phyloP scores from a whole-genome alignment of 2,113 vertebrate species.

The Marmota flaviventris region DNA sequence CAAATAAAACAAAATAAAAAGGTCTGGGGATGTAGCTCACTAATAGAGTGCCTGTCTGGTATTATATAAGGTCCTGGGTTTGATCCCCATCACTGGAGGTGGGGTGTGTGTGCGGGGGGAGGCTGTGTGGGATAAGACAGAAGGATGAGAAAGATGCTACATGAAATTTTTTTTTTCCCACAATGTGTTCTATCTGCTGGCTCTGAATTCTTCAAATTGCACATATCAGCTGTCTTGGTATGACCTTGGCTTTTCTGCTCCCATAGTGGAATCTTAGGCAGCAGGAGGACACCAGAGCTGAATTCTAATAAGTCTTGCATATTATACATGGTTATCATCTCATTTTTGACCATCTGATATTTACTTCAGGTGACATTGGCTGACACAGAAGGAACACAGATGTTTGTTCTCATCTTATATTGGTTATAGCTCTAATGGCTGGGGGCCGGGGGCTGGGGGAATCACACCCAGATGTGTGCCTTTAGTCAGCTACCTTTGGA shows the following conservation, averaged over 20 bases:
- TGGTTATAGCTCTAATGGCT: not conserved
- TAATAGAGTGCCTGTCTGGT: not conserved
- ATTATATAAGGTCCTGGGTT: not conserved
- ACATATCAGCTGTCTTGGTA: not conserved
- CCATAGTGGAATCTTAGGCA: not conserved
- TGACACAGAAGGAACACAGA: slow-evolving; percentile 27
- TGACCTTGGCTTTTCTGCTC: not conserved
- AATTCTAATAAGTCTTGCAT: not conserved
- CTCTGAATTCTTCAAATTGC: not conserved
- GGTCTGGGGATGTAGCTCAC: not conserved
- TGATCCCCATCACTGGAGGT: not conserved
- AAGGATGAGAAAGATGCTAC: slow-evolving; percentile 46
- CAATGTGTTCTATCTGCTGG: not conserved
- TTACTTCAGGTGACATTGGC: slow-evolving; percentile 36
- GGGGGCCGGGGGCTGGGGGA: not conserved
- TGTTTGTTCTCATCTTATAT: slow-evolving; percentile 37
- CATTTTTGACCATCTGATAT: slow-evolving; percentile 22
- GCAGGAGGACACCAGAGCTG: not conserved
- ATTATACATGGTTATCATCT: not conserved
- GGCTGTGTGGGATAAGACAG: too few species aligned
- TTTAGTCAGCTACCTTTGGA: not conserved
- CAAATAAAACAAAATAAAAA: not conserved
- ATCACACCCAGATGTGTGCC: not conserved
- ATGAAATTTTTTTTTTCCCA: not conserved
- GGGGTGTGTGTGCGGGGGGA: too few species aligned